Base-by-base conservation (phyloP, 2,888 invertebrate genomes). In the Rhopalosiphum nymphaeae region DNA sequence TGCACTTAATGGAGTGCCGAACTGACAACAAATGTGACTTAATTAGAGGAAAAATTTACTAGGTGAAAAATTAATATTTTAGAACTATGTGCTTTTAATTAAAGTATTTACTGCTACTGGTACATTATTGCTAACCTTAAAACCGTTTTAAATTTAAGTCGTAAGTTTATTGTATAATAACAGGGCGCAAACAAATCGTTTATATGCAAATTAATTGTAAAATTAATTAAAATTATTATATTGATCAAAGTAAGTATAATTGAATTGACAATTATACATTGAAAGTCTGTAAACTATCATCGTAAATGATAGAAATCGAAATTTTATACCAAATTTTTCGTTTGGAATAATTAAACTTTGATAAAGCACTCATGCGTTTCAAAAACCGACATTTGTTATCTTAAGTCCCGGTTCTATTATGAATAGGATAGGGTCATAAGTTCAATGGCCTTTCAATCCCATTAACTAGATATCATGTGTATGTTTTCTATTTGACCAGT, bases 401-500 rank as follows among this genome's bases (percentile, higher is more conserved):
- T 94, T 21, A 61, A 57, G 93, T 85, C 93, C 53, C 91, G 67
- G 88, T 88, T 44, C 42, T 93, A 78, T 89, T 93, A 88, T 67
- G 92, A 89, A 93, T 78, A 78, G 44, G 92, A 67, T 91, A 91
- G 94, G 94, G 94, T 91, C 91, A 91, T 42, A 86, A 91, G 94
- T 94, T 94, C 94, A 94, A 91, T 42, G 67, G 91, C 94, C 91
- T 91, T 94, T 91, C 49, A 91, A 91, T 94, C 90, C 90, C 90
- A 94, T 94, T 94, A 94, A 53, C 53, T 49, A 91, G 91, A 94
- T 94, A 94, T 87, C 67, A 42, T 57, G 13, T 26, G 61, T 86
- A 57, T 87, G 86, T 91, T 91, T 94, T 94, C 90, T 61, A 85
- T 90, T 86, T 93, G 84, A 93, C 78, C 84, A 84, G 93, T 56